A percentile compares a stretch with the other conserved stretches of the same genome.
Evolutionary conservation across 2,113 vertebrate species (phyloP).

Genomic region (human (Homo sapiens)): GRCh38 chr17:52610501-52611000

Average conservation of each 20-base stretch:
- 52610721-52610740: background rate
- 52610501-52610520: background rate
- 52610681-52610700: background rate
- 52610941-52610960: conserved; percentile 50
- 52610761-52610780: background rate
- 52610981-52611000: conserved; percentile 73
- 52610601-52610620: background rate
- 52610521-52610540: background rate
- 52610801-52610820: background rate
- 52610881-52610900: background rate
- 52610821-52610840: background rate
- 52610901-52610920: conserved; percentile 56
- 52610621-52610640: background rate
- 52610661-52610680: background rate
- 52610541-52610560: background rate
- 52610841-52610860: conserved; percentile 22
- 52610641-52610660: background rate
- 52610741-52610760: background rate
- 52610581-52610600: background rate
- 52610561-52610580: background rate
- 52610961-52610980: conserved; percentile 73
- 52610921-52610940: conserved; percentile 57
- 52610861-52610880: background rate
- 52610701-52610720: background rate
- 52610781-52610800: background rate